phyloP scores from a whole-genome alignment of 2,888 invertebrate genomes.

The Drosophila fulvimacula region DNA sequence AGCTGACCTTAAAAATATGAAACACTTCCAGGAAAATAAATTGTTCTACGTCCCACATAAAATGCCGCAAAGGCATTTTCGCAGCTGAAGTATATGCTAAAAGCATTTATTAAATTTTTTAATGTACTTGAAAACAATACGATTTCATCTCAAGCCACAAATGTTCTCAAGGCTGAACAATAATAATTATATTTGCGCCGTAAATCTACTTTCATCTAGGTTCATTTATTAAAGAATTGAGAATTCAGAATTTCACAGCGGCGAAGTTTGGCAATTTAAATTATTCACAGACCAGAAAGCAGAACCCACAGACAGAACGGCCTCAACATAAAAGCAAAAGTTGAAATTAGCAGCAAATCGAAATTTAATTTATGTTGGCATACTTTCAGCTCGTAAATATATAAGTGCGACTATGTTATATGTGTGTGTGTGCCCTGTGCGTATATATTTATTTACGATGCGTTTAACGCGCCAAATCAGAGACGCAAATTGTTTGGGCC shows the following conservation, averaged over 20 bases:
- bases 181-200: neutral
- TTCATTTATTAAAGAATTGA: neutral
- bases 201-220: neutral
- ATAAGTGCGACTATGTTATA: neutral
- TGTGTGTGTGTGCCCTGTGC: neutral
- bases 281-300: constrained; percentile 21
- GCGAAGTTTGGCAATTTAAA: constrained; percentile 26
- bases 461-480: constrained; percentile 14
- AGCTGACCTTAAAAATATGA: neutral
- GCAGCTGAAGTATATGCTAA: neutral
- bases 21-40: neutral
- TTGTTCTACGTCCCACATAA: neutral
- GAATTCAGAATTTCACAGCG: neutral
- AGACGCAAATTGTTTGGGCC: constrained; percentile 18
- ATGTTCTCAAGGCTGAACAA: neutral
- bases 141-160: neutral
- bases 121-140: neutral
- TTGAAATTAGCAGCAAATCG: constrained; percentile 28
- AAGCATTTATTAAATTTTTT: neutral
- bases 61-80: neutral
- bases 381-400: constrained; percentile 1
- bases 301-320: neutral
- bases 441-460: neutral
- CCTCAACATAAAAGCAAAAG: constrained; percentile 20
- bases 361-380: constrained; percentile 29